Conservation (phyloP, 92 coral and sea anemone species). For the Isaurus tuberculatus region DNA sequence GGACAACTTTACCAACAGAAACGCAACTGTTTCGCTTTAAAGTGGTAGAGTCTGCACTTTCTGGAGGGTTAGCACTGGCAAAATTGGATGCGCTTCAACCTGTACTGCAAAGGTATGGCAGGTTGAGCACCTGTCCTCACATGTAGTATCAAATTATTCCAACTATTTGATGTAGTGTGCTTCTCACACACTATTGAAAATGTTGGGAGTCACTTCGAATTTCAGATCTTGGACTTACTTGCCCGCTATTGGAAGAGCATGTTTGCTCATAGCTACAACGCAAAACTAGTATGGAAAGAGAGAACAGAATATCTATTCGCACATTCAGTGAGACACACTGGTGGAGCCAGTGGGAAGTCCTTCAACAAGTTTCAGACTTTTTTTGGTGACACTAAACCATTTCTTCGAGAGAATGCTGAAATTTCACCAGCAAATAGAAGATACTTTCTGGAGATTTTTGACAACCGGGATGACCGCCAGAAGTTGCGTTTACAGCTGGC, state of each 20-base stretch:
- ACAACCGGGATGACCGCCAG: too few species aligned
- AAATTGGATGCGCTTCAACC: background rate
- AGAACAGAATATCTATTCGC: background rate
- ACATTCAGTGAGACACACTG: too few species aligned
- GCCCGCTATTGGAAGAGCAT: conserved; percentile 3
- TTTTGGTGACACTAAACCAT: too few species aligned
- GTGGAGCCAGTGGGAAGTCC: too few species aligned
- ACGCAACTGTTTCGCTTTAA: background rate
- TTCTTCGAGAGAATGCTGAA: too few species aligned
- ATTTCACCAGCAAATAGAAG: too few species aligned
- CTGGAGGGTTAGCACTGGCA: background rate
- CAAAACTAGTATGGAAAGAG: conserved; percentile 4
- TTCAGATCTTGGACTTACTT: background rate
- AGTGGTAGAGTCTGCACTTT: background rate
- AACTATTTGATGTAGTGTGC: background rate
- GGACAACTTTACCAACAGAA: background rate
- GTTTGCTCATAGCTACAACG: background rate
- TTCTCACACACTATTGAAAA: background rate
- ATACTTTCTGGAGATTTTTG: too few species aligned
- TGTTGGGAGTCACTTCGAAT: background rate
- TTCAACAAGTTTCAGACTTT: too few species aligned
- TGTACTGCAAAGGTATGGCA: background rate
- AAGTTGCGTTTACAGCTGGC: too few species aligned
- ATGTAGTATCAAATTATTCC: too few species aligned
- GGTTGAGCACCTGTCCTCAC: background rate